Evolutionary conservation across 2,797 vertebrate genomes (phyloP).

Genomic region (Ctenochaetus hawaiiensis): DNA sequence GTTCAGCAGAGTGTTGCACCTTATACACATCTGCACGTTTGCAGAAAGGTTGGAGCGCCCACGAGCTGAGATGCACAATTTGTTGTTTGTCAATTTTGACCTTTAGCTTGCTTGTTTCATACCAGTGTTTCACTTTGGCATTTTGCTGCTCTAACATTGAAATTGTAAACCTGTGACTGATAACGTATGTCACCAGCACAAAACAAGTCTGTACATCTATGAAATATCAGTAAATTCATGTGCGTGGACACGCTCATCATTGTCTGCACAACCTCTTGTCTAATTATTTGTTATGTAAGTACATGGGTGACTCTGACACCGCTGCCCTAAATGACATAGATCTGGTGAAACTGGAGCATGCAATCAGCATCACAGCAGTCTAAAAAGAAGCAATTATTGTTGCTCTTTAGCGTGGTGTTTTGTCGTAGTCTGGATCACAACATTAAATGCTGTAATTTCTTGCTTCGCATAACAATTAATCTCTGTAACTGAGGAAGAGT

Average conservation of each 20-base stretch:
- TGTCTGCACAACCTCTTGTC: not conserved
- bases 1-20: constrained; percentile 4
- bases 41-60: constrained; percentile 23
- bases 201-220: not conserved
- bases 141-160: not conserved
- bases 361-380: too few species aligned
- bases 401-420: not conserved
- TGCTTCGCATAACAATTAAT: not conserved
- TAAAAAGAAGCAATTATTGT: not conserved
- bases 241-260: not conserved
- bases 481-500: not conserved
- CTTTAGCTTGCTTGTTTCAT: not conserved
- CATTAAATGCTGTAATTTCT: too few species aligned
- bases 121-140: not conserved
- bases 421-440: not conserved
- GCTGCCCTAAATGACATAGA: constrained; percentile 16
- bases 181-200: not conserved
- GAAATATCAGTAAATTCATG: not conserved
- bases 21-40: not conserved
- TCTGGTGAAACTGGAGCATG: constrained; percentile 20
- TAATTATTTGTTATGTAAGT: constrained; percentile 21
- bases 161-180: not conserved
- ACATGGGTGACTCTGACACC: constrained; percentile 18
- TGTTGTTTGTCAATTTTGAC: not conserved
- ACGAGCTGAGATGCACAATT: not conserved